Base-by-base conservation (phyloP, 37 sponge, comb jelly and placozoan genomes). In the Halichondria panicea region DNA sequence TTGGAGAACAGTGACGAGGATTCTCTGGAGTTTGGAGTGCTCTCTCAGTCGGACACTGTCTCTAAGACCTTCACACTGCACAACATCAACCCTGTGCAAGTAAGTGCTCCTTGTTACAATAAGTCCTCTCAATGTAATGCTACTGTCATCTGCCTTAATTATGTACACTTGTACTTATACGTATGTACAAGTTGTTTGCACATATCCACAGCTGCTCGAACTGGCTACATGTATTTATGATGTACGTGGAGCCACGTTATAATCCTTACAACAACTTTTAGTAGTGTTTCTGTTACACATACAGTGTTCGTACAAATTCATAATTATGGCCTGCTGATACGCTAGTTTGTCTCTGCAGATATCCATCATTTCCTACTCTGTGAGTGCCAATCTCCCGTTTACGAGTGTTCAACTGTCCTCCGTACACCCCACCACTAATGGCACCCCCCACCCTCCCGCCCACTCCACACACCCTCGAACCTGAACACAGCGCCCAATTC, bases 41-140 rank as follows among this genome's bases (percentile, higher is more conserved):
- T 93, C 1, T 50, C 64, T 8, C 74, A 82, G 8, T 4, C 34
- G 1, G 87, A 69, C 27, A 25, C 70, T 4, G 62, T 65, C 39
- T 60, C 21, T 41, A 93, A 71, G 62, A 53, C 66, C 0, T 82
- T 93, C 68, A 70, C 59, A n/a, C 48, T 93, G 6, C 39, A 63
- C 53, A 93, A 93, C 63, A 56, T n/a, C 24, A 93, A 93, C 54
- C 94, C 94, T 25, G 78, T 93, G 18, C 70, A 65, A 66, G 93
- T 92, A 71, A 54, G 88, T 37, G 4, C 0, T 69, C 2, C 21
- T 19, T 19, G 27, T 22, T 15, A 58, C 24, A 19, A 58, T 13
- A 18, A 13, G 13, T 48, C 13, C 50, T 18, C 50, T 18, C 50
- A 48, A 48, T 48, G 9, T 13, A 9, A 18, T 48, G 13, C 50